Evolutionary conservation across 2,888 invertebrate genomes (phyloP).

Genomic region (Rutpela maculata): DNA sequence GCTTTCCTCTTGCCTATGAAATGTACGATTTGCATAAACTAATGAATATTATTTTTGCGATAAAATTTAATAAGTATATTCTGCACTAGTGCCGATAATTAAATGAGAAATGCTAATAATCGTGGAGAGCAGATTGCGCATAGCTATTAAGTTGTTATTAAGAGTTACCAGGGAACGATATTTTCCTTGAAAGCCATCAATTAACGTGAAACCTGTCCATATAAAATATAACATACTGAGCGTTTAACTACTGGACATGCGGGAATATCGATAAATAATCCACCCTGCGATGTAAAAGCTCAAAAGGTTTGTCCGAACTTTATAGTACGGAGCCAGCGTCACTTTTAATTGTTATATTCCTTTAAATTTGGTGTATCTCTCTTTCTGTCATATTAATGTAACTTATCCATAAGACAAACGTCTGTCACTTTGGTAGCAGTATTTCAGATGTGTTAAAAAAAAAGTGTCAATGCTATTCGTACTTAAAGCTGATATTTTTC

Average conservation of each 20-base stretch:
- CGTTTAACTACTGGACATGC: slow-evolving; percentile 46
- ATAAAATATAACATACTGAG: slow-evolving; percentile 51
- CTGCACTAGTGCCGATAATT: background rate
- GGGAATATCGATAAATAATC: slow-evolving; percentile 15
- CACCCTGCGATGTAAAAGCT: background rate
- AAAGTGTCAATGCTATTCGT: no score
- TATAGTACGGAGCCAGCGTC: no score
- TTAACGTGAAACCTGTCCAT: slow-evolving; percentile 47
- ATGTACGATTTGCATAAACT: background rate
- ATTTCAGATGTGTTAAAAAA: no score
- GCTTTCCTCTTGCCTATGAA: background rate
- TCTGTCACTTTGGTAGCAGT: no score
- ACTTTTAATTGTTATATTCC: no score
- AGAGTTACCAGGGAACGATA: slow-evolving; percentile 30
- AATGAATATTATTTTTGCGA: slow-evolving; percentile 5
- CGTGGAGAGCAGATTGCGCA: slow-evolving; percentile 30
- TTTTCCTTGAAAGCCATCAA: slow-evolving; percentile 48
- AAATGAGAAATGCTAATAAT: slow-evolving; percentile 3
- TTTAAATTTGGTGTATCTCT: no score
- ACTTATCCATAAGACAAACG: no score
- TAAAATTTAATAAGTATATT: slow-evolving; percentile 11
- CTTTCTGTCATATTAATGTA: no score
- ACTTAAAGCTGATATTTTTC: no score
- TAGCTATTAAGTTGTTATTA: slow-evolving; percentile 49
- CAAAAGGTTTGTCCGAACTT: background rate